Conservation (phyloP, 2,113 vertebrate species). For the Psammodynastes pulverulentus region DNA sequence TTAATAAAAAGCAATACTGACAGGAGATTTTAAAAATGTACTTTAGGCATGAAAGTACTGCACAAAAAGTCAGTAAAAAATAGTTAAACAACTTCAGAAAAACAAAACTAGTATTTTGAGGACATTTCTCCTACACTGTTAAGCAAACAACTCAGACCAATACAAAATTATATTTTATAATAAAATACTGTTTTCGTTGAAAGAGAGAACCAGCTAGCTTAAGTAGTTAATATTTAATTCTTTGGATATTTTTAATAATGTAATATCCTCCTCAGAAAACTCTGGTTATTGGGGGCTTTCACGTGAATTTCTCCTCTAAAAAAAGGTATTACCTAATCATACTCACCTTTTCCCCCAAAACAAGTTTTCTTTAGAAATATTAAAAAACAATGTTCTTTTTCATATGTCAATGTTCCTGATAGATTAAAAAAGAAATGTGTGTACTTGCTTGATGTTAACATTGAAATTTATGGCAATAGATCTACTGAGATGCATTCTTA, state of each 20-base stretch:
- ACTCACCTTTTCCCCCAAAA: slow-evolving; percentile 27
- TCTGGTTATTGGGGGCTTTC: neutral
- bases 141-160: slow-evolving; percentile 61
- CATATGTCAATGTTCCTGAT: neutral
- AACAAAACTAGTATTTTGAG: slow-evolving; percentile 68
- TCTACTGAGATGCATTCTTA: neutral
- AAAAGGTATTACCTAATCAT: slow-evolving; percentile 64
- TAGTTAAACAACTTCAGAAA: slow-evolving; percentile 68
- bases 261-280: neutral
- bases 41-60: neutral
- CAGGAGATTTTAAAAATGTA: slow-evolving; percentile 33
- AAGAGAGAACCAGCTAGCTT: slow-evolving; percentile 60
- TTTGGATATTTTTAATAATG: neutral
- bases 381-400: neutral
- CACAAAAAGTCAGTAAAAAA: slow-evolving; percentile 56
- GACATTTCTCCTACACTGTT: slow-evolving; percentile 50
- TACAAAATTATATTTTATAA: slow-evolving; percentile 69
- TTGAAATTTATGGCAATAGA: neutral
- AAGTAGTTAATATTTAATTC: neutral
- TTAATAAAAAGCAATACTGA: slow-evolving; percentile 43
- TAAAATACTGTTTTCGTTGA: slow-evolving; percentile 55
- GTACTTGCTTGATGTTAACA: neutral
- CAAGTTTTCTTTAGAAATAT: slow-evolving; percentile 5
- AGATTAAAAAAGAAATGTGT: slow-evolving; percentile 28
- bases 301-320: slow-evolving; percentile 61